Evolutionary conservation across 2,113 vertebrate species (phyloP), one percentile per base, ranked within the genome.

Genomic region (Oreamnos americanus): DNA sequence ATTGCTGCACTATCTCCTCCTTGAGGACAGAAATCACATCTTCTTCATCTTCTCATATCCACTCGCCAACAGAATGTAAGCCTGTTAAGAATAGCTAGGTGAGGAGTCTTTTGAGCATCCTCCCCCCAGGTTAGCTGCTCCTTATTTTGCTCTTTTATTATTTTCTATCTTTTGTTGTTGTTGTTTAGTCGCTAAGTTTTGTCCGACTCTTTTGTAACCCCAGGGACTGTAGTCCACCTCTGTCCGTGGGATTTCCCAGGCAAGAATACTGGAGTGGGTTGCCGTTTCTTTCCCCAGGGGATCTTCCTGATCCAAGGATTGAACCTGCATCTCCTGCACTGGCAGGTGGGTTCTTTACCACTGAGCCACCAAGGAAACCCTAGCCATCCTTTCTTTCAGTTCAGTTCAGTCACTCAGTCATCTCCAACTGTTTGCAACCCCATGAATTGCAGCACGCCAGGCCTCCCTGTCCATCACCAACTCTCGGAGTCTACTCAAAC

Each of bases 361-460:
- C 36, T 43, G 71, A 43, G 23, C 23, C 6, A 14, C 36, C 71
- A 26, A 43, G 23, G 21, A 76, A 76, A 36, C 67, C 67, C 2
- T 71, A 36, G 67, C 19, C 64, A 71, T 36, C 67, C n/a, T 23
- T 36, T 71, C 39, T 79, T 95, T 57, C 60, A 62, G 28, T 62
- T 62, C 28, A 30, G 58, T 60, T 26, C 60, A 62, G 13, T 62
- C 60, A 2, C 13, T 62, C 58, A 62, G 13, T 15, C 0, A 0
- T 30, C 5, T 30, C 28, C 0, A 13, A 62, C 28, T 30, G 6
- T 62, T 30, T 30, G 58, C 28, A 0, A 62, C 58, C 28, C 28
- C 28, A 15, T 15, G 28, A 30, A 14, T 30, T 0, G 0, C 13
- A 62, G 58, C 58, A 62, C 13, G 0, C 28, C 58, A 62, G 28